A percentile compares a stretch with the other conserved stretches of the same genome.
phyloP scores from a whole-genome alignment of 2,113 vertebrate species.

The Thunnus maccoyii region DNA sequence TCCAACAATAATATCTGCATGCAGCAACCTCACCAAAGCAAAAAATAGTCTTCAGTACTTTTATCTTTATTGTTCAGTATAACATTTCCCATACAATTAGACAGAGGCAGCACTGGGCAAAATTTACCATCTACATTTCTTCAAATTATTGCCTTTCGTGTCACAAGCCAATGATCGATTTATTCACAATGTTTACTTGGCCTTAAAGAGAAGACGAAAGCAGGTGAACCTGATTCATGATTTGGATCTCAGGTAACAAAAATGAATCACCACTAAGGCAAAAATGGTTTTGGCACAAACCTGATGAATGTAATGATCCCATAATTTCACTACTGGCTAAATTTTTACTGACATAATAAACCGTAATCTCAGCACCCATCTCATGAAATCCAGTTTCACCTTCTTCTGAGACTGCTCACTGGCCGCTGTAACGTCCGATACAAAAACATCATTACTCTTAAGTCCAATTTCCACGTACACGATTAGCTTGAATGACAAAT shows the following conservation, averaged over 20 bases:
- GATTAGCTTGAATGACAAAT: slow-evolving; percentile 52
- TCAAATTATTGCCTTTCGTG: slow-evolving; percentile 38
- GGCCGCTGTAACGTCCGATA: neutral
- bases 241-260: slow-evolving; percentile 25
- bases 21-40: neutral
- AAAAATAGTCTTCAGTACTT: slow-evolving; percentile 19
- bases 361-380: neutral
- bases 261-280: slow-evolving; percentile 40
- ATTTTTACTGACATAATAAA: neutral
- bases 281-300: slow-evolving; percentile 46
- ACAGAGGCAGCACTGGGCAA: slow-evolving; percentile 56
- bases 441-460: slow-evolving; percentile 25
- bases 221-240: slow-evolving; percentile 37
- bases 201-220: slow-evolving; percentile 44
- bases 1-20: too few species aligned
- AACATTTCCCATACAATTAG: slow-evolving; percentile 67
- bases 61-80: slow-evolving; percentile 63
- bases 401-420: slow-evolving; percentile 22
- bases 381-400: slow-evolving; percentile 36
- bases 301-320: slow-evolving; percentile 13
- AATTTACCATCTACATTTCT: slow-evolving; percentile 41
- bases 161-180: slow-evolving; percentile 31
- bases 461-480: slow-evolving; percentile 54
- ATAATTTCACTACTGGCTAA: neutral
- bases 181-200: slow-evolving; percentile 37